phyloP scores from a whole-genome alignment of 1,140 invertebrate genomes.

The Hylaeus volcanicus region DNA sequence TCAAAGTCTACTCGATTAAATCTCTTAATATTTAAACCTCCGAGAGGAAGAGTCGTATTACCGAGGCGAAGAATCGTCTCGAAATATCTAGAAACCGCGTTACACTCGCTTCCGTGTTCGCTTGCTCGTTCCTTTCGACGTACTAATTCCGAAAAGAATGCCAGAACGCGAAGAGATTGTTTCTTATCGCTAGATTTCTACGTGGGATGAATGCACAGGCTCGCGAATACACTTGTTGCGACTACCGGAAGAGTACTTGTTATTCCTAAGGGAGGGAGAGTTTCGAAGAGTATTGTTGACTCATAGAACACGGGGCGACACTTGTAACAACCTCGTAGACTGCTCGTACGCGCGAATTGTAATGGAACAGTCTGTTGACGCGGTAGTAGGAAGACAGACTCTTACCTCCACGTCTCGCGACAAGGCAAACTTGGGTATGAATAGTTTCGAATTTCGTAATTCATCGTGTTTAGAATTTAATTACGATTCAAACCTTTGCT shows the following conservation, averaged over 20 bases:
- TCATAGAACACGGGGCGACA: background rate
- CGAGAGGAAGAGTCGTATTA: background rate
- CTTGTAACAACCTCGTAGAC: background rate
- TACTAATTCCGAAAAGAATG: background rate
- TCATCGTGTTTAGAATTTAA: too few species aligned
- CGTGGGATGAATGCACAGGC: background rate
- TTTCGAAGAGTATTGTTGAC: background rate
- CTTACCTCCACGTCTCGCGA: too few species aligned
- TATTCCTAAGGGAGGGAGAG: background rate
- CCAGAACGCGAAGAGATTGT: background rate
- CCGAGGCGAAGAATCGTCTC: background rate
- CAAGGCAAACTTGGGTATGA: too few species aligned
- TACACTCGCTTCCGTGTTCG: background rate
- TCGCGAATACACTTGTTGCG: background rate
- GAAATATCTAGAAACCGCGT: background rate
- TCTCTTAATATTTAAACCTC: constrained; percentile 28
- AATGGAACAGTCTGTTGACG: background rate
- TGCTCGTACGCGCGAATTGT: background rate
- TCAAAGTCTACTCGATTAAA: constrained; percentile 25
- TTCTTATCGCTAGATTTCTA: background rate
- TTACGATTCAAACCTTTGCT: too few species aligned
- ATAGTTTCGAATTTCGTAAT: too few species aligned
- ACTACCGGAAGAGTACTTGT: background rate
- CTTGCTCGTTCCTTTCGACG: background rate
- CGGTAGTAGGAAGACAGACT: background rate